Base-by-base conservation (phyloP, 2,888 invertebrate genomes). In the Lamproptera curius region DNA sequence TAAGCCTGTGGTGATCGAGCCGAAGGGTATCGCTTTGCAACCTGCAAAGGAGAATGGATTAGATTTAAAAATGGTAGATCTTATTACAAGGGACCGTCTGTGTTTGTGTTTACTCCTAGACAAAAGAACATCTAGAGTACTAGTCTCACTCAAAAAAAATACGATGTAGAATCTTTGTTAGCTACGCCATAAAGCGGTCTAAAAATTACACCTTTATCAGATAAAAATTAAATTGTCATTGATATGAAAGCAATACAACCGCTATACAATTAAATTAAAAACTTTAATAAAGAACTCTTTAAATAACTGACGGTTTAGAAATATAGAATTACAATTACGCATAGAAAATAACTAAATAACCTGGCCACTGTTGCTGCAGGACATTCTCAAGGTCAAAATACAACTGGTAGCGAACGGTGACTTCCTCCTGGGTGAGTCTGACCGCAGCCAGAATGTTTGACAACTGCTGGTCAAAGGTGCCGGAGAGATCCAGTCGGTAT, bases 1-100 rank as follows among this genome's bases (percentile, higher is more conserved):
- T 41, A 95, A 78, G 2, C 93, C 93, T 1, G 92, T 93, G 1
- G 92, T 89, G 26, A 92, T 91, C 0, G 95, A 95, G 2, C 95
- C 95, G 76, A 94, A 95, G 2, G 91, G 90, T 3, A 77, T 53
- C 2, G 83, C 78, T 28, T 58, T 55, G 56, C 86, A 84, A 11
- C 78, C 88, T 88, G 74, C 1, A 16, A 40, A 23, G 1, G n/a
- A n/a, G n/a, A n/a, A n/a, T n/a, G n/a, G n/a, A n/a, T n/a, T n/a
- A n/a, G n/a, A n/a, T n/a, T n/a, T n/a, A n/a, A n/a, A n/a, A n/a
- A n/a, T n/a, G n/a, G n/a, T n/a, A n/a, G n/a, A n/a, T n/a, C n/a
- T n/a, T n/a, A n/a, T n/a, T n/a, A n/a, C n/a, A n/a, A n/a, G n/a
- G n/a, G n/a, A n/a, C n/a, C n/a, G n/a, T n/a, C n/a, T n/a, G n/a